Evolutionary conservation across 1,140 invertebrate genomes (phyloP), one percentile per base, ranked within the genome.

Genomic region (Drosophila grimshawi): DNA sequence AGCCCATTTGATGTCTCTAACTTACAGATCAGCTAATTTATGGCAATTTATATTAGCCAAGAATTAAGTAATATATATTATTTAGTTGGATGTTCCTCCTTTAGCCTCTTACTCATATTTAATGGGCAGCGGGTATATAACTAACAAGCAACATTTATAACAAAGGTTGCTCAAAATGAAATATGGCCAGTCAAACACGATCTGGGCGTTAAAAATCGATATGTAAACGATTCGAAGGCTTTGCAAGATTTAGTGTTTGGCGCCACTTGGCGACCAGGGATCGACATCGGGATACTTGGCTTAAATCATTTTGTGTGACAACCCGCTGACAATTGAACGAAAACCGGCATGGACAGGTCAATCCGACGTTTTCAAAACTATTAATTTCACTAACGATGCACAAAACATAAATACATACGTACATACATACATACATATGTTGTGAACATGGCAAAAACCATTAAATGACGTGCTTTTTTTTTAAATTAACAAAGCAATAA

Each of bases 401-500:
- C 0, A 10, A 46, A 35, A 37, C 29, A 37, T n/a, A 37, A 11
- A 8, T 4, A 35, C 10, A 60, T 30, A 32, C 10, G 6, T n/a
- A 30, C 27, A 30, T 19, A 19, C 10, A 11, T n/a, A 30, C 27
- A 30, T 27, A 27, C 53, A 63, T 59, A 57, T 69, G 37, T 39
- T 32, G 35, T 37, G 35, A 48, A 30, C 46, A 37, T 8, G n/a
- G 52, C 33, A 4, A 61, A 52, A 10, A 43, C 64, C 82, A 82
- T 86, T 73, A 88, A 88, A 69, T 77, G 19, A 19, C 63, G 73
- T 70, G 85, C 89, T 85, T 73, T 74, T 88, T 88, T 89, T 88
- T 89, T 78, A 88, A 88, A 88, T 88, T 89, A 88, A 88, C 83
- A 89, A 89, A 80, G 77, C 80, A 88, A 88, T 88, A 88, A 88